phyloP scores from a whole-genome alignment of 2,797 vertebrate species.

The Catharus ustulatus region DNA sequence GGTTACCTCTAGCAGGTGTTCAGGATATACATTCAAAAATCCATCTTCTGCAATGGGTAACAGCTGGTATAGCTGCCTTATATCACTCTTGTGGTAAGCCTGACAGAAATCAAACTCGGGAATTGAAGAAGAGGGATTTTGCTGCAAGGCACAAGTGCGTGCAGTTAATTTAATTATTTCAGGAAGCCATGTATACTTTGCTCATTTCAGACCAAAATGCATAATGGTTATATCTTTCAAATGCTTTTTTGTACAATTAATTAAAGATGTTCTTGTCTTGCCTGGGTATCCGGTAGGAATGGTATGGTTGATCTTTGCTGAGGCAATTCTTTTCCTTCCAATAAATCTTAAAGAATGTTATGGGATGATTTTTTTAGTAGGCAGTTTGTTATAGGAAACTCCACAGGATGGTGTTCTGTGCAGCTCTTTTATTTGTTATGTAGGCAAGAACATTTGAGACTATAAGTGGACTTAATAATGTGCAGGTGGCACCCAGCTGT shows the following conservation, averaged over 20 bases:
- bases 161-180: slow-evolving; percentile 5
- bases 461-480: neutral
- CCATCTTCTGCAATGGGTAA: neutral
- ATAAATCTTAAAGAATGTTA: slow-evolving; percentile 14
- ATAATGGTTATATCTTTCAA: neutral
- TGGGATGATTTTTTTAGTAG: neutral
- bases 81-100: neutral
- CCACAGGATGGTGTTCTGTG: neutral
- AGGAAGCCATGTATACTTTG: neutral
- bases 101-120: neutral
- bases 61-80: neutral
- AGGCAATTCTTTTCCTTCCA: neutral
- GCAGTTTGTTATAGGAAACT: slow-evolving; percentile 2
- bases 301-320: neutral
- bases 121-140: neutral
- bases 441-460: slow-evolving; percentile 13
- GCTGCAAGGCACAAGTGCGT: neutral
- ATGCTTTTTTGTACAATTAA: slow-evolving; percentile 15
- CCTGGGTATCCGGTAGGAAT: neutral
- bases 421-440: neutral
- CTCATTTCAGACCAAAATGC: neutral
- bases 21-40: neutral
- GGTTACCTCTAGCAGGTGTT: neutral
- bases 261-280: slow-evolving; percentile 17
- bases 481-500: slow-evolving; percentile 44